Evolutionary conservation across 1,140 invertebrate genomes (phyloP), one percentile per base, ranked within the genome.

Genomic region (Hestina assimilis): DNA sequence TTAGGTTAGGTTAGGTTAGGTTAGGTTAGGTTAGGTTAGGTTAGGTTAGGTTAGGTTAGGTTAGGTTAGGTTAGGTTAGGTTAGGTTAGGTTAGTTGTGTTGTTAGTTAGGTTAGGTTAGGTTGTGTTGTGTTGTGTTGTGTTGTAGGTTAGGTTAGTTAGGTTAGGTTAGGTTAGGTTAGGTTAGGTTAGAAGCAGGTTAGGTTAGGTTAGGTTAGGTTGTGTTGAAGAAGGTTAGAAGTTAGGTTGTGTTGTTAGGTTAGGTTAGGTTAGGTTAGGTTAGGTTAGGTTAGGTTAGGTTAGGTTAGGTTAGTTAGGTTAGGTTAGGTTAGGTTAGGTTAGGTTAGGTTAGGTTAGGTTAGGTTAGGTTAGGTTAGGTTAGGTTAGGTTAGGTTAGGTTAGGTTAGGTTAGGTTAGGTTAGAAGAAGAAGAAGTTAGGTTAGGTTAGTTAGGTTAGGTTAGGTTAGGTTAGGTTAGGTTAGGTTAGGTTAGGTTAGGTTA

Each of bases 261-360:
- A n/a, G 41, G 8, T 43, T 42, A 43, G 38, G 41, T 43, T 43
- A 43, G 41, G 41, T 43, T 43, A 65, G 63, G 57, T 65, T 65
- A 64, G 56, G 62, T 64, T 59, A 42, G 40, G 40, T 42, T 52
- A 52, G 60, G 46, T 23, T n/a, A 21, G 41, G 23, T 23, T 11
- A n/a, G 41, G n/a, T 23, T 24, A 21, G 38, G 14, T 9, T 19
- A 17, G 21, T 43, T 23, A 24, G 41, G 41, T 23, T 43, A 21
- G 41, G 41, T 43, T 43, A 43, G 41, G 41, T 43, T 43, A 43
- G 41, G 41, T 43, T 43, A 43, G 41, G 41, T 43, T 43, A 43
- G 38, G 41, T 43, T 43, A 43, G 41, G 41, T 43, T 43, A 43
- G 41, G 41, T 43, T 43, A 43, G 41, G 41, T 43, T 43, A 43